Percentiles rank a stretch among this genome's conserved stretches.
These are phyloP conservation scores for Ophioninae sp. DNA, from an alignment of 2,888 invertebrate genomes.

Conservation along the genomic window DNA sequence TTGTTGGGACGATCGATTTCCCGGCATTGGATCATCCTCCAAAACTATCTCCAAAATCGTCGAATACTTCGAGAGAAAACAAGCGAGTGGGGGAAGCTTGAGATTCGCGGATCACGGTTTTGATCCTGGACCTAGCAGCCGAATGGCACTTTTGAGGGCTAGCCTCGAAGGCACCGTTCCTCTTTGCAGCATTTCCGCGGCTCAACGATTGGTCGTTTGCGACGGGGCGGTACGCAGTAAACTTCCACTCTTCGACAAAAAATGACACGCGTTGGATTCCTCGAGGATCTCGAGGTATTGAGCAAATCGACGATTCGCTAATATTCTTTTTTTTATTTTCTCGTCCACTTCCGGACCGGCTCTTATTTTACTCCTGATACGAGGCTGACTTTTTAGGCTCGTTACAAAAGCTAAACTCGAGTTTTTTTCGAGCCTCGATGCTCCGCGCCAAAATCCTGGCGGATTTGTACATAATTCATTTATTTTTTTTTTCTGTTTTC, in stretches of 20 bases:
- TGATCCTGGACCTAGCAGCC: constrained; percentile 72
- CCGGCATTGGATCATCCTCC: constrained; percentile 82
- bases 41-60: constrained; percentile 90
- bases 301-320: background rate
- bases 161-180: constrained; percentile 77
- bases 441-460: background rate
- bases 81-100: constrained; percentile 76
- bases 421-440: too few species aligned
- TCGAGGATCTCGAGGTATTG: constrained; percentile 1
- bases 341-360: too few species aligned
- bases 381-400: too few species aligned
- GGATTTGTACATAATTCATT: constrained; percentile 36
- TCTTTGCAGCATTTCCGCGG: constrained; percentile 82
- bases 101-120: constrained; percentile 72
- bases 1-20: constrained; percentile 86
- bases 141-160: constrained; percentile 76
- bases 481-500: constrained; percentile 11
- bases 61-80: constrained; percentile 92
- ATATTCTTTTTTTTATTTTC: too few species aligned
- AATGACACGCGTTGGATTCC: constrained; percentile 77
- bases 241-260: constrained; percentile 91
- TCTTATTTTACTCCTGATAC: too few species aligned
- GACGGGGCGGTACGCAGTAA: constrained; percentile 94
- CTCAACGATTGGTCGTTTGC: constrained; percentile 89
- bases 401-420: too few species aligned